phyloP scores from a whole-genome alignment of 2,797 vertebrate genomes.

The Centroberyx gerrardi region DNA sequence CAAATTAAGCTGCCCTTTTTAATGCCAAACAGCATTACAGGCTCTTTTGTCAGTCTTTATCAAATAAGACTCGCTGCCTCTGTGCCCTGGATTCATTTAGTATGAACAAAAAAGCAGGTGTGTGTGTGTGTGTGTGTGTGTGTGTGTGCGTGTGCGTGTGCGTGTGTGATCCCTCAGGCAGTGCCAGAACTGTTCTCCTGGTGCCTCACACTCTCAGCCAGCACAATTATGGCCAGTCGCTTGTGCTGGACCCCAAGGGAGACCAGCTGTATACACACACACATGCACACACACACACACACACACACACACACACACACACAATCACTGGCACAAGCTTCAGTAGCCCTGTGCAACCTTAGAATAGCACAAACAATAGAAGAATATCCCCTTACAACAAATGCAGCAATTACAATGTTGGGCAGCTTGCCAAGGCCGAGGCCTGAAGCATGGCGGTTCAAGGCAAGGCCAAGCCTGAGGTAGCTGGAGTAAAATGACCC shows the following conservation, averaged over 20 bases:
- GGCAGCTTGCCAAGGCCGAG: constrained; percentile 54
- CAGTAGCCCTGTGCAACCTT: constrained; percentile 15
- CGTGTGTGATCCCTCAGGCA: constrained; percentile 38
- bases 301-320: constrained; percentile 9
- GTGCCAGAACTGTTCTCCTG: constrained; percentile 32
- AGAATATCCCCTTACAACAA: constrained; percentile 36
- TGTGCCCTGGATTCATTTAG: too few species aligned
- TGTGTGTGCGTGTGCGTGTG: constrained; percentile 25
- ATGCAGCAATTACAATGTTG: constrained; percentile 61
- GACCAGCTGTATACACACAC: neutral
- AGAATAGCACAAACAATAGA: constrained; percentile 53
- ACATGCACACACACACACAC: constrained; percentile 11
- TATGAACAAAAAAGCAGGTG: constrained; percentile 16
- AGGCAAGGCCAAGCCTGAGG: constrained; percentile 50
- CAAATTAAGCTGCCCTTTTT: neutral
- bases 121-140: constrained; percentile 24
- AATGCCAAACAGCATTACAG: neutral
- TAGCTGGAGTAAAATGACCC: constrained; percentile 29
- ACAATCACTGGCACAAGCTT: constrained; percentile 11
- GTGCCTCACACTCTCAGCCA: constrained; percentile 48
- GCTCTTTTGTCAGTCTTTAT: neutral
- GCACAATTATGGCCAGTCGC: constrained; percentile 53
- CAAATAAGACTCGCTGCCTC: too few species aligned
- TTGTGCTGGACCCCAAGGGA: constrained; percentile 30
- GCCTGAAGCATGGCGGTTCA: constrained; percentile 48